A percentile compares a stretch with the other conserved stretches of the same genome.
Evolutionary conservation across 2,888 invertebrate species (phyloP).

Genomic region (Troides helena): DNA sequence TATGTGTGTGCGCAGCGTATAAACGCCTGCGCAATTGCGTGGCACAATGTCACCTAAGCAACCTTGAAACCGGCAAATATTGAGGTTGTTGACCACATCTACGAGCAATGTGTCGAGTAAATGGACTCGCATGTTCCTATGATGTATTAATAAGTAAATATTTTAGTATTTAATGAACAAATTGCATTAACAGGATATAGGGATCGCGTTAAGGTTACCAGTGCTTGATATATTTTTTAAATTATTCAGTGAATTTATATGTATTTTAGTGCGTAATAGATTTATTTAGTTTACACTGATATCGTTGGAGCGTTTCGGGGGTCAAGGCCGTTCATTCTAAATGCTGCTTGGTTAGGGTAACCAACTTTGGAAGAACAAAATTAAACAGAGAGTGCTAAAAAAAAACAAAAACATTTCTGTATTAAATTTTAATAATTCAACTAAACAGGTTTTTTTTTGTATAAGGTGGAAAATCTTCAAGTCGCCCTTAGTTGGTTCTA

Average conservation of each 20-base stretch:
- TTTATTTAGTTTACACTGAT: slow-evolving; percentile 2
- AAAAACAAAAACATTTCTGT: background rate
- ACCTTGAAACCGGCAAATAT: slow-evolving; percentile 58
- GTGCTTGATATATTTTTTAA: background rate
- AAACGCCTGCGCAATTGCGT: slow-evolving; percentile 32
- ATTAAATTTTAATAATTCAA: background rate
- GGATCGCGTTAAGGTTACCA: background rate
- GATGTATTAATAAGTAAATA: background rate
- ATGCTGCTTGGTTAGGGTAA: slow-evolving; percentile 23
- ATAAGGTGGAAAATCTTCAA: no score
- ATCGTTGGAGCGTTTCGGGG: slow-evolving; percentile 34
- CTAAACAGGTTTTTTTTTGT: background rate
- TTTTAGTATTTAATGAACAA: background rate
- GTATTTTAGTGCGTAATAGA: background rate
- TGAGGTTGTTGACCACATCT: slow-evolving; percentile 56
- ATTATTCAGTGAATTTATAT: background rate
- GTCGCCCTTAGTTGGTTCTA: no score
- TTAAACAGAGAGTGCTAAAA: background rate
- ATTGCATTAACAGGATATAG: background rate
- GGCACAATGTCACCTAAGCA: slow-evolving; percentile 60
- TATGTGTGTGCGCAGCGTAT: slow-evolving; percentile 10
- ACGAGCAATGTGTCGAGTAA: slow-evolving; percentile 36
- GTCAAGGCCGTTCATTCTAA: slow-evolving; percentile 56
- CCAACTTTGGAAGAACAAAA: slow-evolving; percentile 8
- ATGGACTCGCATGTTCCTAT: slow-evolving; percentile 1